Evolutionary conservation across 2,888 invertebrate genomes (phyloP).

Genomic region (Pristionchus japonicus): DNA sequence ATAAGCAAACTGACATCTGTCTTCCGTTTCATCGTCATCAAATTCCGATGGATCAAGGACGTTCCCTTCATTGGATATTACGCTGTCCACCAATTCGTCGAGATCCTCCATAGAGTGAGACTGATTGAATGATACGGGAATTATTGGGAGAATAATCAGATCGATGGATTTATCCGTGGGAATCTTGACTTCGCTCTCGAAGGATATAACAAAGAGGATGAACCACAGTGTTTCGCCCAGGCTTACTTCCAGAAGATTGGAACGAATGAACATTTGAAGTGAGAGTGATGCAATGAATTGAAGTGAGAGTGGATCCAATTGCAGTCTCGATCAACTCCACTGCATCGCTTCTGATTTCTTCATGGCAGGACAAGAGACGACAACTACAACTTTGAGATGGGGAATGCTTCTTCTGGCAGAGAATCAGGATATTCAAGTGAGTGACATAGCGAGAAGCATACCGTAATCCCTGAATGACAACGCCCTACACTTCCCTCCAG

Average conservation of each 20-base stretch:
- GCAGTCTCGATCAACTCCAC: background rate
- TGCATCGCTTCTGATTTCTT: background rate
- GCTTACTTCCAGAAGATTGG: conserved; percentile 5
- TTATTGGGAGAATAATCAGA: background rate
- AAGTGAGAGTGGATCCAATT: background rate
- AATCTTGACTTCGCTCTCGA: background rate
- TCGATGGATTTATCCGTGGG: background rate
- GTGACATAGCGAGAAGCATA: background rate
- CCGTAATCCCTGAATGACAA: background rate
- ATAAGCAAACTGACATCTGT: background rate
- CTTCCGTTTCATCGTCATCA: background rate
- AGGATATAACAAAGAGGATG: background rate
- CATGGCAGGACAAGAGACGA: background rate
- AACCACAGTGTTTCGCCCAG: background rate
- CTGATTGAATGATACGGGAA: background rate
- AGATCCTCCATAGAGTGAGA: background rate
- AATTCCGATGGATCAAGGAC: conserved; percentile 4
- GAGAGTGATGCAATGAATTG: background rate
- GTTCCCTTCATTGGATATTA: background rate
- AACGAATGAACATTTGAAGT: background rate
- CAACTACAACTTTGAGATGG: background rate
- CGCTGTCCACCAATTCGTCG: background rate
- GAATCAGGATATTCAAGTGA: conserved; percentile 1
- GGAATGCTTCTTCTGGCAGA: background rate
- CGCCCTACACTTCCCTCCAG: too few species aligned